phyloP scores from a whole-genome alignment of 2,113 vertebrate species.

The Mirza zaza region DNA sequence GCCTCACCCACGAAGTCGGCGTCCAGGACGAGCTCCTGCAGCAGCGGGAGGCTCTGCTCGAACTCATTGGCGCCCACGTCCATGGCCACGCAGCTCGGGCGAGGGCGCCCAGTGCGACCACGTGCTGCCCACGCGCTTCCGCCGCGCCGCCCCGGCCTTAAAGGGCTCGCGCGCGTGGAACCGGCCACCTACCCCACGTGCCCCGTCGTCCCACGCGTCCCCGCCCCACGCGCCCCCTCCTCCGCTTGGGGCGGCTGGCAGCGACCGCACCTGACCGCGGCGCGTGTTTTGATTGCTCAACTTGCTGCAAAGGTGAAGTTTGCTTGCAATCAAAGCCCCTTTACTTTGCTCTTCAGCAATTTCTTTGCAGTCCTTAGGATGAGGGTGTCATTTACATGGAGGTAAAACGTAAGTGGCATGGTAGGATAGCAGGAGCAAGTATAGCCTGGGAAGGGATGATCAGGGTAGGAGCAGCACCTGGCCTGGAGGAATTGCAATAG shows the following conservation, averaged over 20 bases:
- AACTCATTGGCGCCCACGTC: conserved; percentile 76
- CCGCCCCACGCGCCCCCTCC: neutral
- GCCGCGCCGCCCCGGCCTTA: neutral
- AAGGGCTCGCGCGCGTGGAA: neutral
- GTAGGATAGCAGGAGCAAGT: neutral
- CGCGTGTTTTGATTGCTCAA: neutral
- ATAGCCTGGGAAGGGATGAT: neutral
- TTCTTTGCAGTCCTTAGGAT: neutral
- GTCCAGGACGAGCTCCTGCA: conserved; percentile 65
- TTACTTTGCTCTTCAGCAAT: neutral
- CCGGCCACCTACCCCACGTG: neutral
- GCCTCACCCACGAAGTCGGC: conserved; percentile 83
- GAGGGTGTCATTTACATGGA: neutral
- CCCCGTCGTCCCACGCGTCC: neutral
- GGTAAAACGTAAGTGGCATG: neutral
- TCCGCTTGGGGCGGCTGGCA: fast-evolving
- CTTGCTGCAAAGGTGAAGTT: neutral
- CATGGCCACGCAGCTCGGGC: conserved; percentile 55
- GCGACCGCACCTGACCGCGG: neutral
- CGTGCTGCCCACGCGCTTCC: conserved; percentile 6
- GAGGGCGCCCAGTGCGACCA: neutral
- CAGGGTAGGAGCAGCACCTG: neutral
- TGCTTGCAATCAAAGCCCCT: neutral
- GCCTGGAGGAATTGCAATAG: neutral
- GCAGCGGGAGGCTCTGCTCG: conserved; percentile 46